phyloP scores from a whole-genome alignment of 2,888 invertebrate genomes.

The Oligia fasciuncula region DNA sequence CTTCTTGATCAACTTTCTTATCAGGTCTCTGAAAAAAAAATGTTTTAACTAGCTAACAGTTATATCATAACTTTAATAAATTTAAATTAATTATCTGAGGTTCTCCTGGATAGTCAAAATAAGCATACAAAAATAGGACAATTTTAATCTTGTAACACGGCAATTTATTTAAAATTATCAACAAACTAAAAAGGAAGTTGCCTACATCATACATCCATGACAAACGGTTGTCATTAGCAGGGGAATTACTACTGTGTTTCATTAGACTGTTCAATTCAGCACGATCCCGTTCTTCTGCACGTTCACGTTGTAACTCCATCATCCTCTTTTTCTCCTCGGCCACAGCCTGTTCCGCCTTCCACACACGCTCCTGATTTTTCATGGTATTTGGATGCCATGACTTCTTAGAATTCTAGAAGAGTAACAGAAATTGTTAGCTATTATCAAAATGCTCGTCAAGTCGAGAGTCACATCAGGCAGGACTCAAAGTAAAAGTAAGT shows the following conservation, averaged over 20 bases:
- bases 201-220: conserved; percentile 97
- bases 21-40: conserved; percentile 87
- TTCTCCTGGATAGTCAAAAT: too few relatives aligned
- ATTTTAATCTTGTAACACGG: background rate
- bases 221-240: conserved; percentile 90
- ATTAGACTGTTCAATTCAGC: conserved; percentile 91
- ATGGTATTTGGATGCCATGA: conserved; percentile 95
- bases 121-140: too few relatives aligned
- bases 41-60: background rate
- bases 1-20: conserved; percentile 93
- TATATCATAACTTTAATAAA: too few relatives aligned
- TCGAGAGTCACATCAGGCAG: background rate
- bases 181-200: background rate
- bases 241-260: conserved; percentile 88
- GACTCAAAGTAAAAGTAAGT: background rate
- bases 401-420: conserved; percentile 92
- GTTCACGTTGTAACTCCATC: conserved; percentile 92
- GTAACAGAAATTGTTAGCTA: background rate
- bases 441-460: background rate
- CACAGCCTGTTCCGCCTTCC: conserved; percentile 94
- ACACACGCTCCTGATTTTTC: conserved; percentile 94
- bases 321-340: conserved; percentile 92
- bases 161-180: background rate
- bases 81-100: too few relatives aligned
- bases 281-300: conserved; percentile 91